A percentile compares a stretch with the other conserved stretches of the same genome.
phyloP scores from a whole-genome alignment of 2,888 invertebrate species.

The Macropis europaea region DNA sequence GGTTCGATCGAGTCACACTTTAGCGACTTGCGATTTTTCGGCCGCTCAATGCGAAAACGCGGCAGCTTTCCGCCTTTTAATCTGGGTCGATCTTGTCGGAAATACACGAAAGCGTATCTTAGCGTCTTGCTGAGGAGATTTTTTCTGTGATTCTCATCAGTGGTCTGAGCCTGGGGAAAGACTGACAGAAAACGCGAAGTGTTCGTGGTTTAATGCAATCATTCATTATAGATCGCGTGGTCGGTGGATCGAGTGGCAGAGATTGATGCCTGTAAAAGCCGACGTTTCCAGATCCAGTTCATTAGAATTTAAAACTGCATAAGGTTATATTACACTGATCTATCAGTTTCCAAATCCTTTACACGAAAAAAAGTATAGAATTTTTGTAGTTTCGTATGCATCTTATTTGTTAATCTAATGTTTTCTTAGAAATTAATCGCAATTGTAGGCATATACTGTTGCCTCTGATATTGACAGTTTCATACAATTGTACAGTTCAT shows the following conservation, averaged over 20 bases:
- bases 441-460: too few species aligned
- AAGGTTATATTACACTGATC: too few species aligned
- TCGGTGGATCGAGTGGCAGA: too few species aligned
- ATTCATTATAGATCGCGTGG: background rate
- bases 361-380: too few species aligned
- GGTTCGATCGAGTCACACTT: conserved; percentile 22
- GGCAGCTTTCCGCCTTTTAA: conserved; percentile 43
- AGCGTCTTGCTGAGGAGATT: background rate
- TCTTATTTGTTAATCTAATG: too few species aligned
- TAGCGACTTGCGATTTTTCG: conserved; percentile 56
- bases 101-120: conserved; percentile 23
- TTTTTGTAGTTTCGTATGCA: too few species aligned
- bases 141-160: background rate
- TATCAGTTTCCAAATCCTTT: too few species aligned
- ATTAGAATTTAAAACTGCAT: too few species aligned
- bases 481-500: too few species aligned
- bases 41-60: conserved; percentile 18
- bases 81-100: conserved; percentile 26
- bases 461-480: too few species aligned
- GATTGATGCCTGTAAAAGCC: too few species aligned
- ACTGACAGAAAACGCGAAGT: background rate
- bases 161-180: background rate
- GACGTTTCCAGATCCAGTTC: background rate
- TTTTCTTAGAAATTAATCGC: too few species aligned
- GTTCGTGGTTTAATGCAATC: conserved; percentile 3